A percentile compares a stretch with the other conserved stretches of the same genome.
Evolutionary conservation across 2,888 invertebrate species (phyloP).

Genomic region (Catocala nupta): DNA sequence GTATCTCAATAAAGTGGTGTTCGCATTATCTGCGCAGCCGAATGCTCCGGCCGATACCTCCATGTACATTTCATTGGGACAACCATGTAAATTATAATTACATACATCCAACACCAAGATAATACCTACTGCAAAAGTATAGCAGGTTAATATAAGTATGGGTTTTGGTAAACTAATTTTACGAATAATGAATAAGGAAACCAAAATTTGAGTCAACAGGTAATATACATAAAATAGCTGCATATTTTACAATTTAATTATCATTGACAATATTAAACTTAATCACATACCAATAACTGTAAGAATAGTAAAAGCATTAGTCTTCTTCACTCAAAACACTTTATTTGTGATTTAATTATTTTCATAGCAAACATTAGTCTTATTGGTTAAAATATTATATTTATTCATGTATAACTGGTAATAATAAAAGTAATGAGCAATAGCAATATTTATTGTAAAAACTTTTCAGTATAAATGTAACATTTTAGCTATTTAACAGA

Average conservation of each 20-base stretch:
- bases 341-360: conserved; percentile 44
- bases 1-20: conserved; percentile 67
- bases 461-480: conserved; percentile 26
- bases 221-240: conserved; percentile 39
- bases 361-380: conserved; percentile 39
- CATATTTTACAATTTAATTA: conserved; percentile 41
- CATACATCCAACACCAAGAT: conserved; percentile 50
- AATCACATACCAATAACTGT: conserved; percentile 54
- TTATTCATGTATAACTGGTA: conserved; percentile 29
- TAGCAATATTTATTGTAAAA: conserved; percentile 26
- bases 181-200: conserved; percentile 46
- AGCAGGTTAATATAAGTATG: conserved; percentile 51
- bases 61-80: conserved; percentile 80
- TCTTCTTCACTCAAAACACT: conserved; percentile 21
- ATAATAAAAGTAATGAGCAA: conserved; percentile 21
- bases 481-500: conserved; percentile 24
- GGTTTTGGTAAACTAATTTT: conserved; percentile 59
- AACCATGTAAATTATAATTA: conserved; percentile 63
- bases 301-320: conserved; percentile 49
- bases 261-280: conserved; percentile 54
- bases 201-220: conserved; percentile 54
- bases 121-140: conserved; percentile 47
- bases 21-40: conserved; percentile 59
- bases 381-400: conserved; percentile 23
- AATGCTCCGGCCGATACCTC: conserved; percentile 66